These are phyloP conservation scores for Orthosia gracilis DNA, from an alignment of 2,888 invertebrate genomes.

Conservation along the genomic window DNA sequence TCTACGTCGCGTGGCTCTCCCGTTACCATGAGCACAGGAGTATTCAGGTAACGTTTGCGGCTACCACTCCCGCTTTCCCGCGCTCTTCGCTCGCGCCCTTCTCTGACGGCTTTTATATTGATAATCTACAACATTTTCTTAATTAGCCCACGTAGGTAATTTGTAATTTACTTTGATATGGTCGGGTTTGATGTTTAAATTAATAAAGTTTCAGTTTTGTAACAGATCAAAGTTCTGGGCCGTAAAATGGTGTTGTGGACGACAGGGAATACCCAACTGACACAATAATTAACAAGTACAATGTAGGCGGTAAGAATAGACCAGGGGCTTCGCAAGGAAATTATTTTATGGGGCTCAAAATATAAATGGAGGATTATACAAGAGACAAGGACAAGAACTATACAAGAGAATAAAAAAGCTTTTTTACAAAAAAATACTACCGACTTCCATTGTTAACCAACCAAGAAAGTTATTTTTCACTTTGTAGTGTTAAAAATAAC, in stretches of 20 bases:
- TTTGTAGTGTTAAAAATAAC: no score
- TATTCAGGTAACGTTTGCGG: constrained; percentile 22
- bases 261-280: not conserved
- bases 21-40: constrained; percentile 22
- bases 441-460: no score
- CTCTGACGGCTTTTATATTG: not conserved
- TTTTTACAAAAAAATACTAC: no score
- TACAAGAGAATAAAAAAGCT: no score
- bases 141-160: constrained; percentile 42
- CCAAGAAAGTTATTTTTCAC: no score
- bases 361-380: no score
- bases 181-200: constrained; percentile 24
- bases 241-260: not conserved
- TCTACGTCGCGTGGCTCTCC: not conserved
- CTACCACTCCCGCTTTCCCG: not conserved
- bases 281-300: not conserved
- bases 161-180: constrained; percentile 28
- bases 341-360: no score
- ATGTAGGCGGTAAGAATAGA: not conserved
- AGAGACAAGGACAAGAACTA: no score
- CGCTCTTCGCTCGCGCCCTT: not conserved
- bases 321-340: no score
- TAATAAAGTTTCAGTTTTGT: constrained; percentile 34
- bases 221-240: constrained; percentile 10
- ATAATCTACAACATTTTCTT: constrained; percentile 39